These are phyloP conservation scores for Proterorhinus semilunaris DNA, from an alignment of 2,113 vertebrate genomes.

Conservation along the genomic window DNA sequence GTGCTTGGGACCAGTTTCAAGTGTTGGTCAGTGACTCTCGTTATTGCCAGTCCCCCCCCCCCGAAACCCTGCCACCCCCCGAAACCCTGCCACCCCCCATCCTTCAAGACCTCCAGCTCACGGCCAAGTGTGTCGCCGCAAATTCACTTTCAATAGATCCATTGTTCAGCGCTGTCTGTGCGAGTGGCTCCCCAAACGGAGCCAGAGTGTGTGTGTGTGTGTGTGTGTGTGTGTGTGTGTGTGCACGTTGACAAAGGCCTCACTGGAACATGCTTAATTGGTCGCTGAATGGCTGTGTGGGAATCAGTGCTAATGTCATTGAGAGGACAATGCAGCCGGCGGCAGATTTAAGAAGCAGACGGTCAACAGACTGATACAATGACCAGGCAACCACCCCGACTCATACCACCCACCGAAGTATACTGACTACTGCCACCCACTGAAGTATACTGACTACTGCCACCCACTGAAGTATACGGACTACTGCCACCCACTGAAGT, in stretches of 20 bases:
- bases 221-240: not conserved
- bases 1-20: too few species aligned
- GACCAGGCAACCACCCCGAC: not conserved
- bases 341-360: not conserved
- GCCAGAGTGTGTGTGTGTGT: not conserved
- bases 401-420: not conserved
- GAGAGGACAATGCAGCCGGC: not conserved
- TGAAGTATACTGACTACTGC: too few species aligned
- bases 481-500: too few species aligned
- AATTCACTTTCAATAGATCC: not conserved
- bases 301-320: slow-evolving; percentile 1
- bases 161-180: not conserved
- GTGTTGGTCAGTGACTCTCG: too few species aligned
- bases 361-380: not conserved
- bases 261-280: not conserved
- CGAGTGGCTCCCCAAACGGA: not conserved
- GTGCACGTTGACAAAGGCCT: not conserved
- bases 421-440: too few species aligned
- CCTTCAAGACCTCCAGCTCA: not conserved
- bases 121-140: not conserved
- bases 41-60: too few species aligned
- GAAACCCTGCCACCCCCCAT: not conserved
- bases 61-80: not conserved
- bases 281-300: not conserved
- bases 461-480: too few species aligned